phyloP scores from a whole-genome alignment of 2,888 invertebrate genomes.

The Caenorhabditis plicata region DNA sequence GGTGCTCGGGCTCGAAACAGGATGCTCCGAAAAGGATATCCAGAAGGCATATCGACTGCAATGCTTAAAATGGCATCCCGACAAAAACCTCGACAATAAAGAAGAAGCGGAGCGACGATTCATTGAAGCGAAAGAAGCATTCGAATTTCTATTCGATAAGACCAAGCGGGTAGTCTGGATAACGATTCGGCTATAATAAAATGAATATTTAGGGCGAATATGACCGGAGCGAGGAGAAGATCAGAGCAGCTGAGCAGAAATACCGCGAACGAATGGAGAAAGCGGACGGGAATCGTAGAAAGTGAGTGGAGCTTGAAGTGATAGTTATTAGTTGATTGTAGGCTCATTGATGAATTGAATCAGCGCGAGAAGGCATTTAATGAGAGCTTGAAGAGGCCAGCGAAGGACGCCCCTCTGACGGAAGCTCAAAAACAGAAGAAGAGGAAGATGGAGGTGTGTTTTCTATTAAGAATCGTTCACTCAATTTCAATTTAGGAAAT shows the following conservation, averaged over 20 bases:
- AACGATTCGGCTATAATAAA: not conserved
- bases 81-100: constrained; percentile 47
- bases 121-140: constrained; percentile 47
- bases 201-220: constrained; percentile 30
- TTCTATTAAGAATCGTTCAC: not conserved
- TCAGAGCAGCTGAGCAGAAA: constrained; percentile 25
- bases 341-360: constrained; percentile 39
- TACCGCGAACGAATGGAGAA: constrained; percentile 36
- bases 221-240: constrained; percentile 28
- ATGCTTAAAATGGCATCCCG: constrained; percentile 54
- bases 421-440: constrained; percentile 14
- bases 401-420: constrained; percentile 7
- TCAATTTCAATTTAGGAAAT: constrained; percentile 12
- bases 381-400: constrained; percentile 7
- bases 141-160: constrained; percentile 45
- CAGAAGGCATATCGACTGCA: constrained; percentile 46
- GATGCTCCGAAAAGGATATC: constrained; percentile 45
- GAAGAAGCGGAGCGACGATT: constrained; percentile 41
- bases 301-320: constrained; percentile 3
- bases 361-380: constrained; percentile 33
- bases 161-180: constrained; percentile 26
- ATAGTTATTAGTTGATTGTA: not conserved
- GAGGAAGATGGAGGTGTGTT: constrained; percentile 9
- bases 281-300: constrained; percentile 36
- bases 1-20: constrained; percentile 37